A percentile compares a stretch with the other conserved stretches of the same genome.
Conservation (phyloP, 2,888 invertebrate genomes). For the Caenorhabditis imperialis region DNA sequence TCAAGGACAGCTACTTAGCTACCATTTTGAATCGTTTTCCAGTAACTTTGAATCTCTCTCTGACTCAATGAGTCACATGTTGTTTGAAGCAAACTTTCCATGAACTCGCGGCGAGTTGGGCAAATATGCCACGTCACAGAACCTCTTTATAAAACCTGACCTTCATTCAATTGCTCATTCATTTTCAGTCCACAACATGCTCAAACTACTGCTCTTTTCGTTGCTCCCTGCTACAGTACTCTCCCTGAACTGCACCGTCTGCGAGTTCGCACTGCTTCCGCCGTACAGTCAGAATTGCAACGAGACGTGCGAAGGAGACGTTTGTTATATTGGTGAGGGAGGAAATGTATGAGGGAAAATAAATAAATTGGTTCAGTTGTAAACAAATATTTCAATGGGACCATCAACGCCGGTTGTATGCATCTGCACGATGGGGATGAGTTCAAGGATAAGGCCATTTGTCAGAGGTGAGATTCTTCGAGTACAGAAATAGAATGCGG, state of each 20-base stretch:
- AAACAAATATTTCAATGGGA: conserved; percentile 64
- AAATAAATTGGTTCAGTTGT: conserved; percentile 56
- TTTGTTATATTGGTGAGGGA: conserved; percentile 58
- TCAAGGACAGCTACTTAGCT: neutral
- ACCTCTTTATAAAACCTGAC: conserved; percentile 16
- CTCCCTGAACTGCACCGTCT: conserved; percentile 54
- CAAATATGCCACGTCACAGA: conserved; percentile 25
- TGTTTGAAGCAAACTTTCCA: conserved; percentile 12
- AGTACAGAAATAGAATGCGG: too few relatives aligned
- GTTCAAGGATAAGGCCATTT: conserved; percentile 48
- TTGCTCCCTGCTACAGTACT: conserved; percentile 27
- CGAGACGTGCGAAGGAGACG: conserved; percentile 61
- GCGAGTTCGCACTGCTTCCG: conserved; percentile 47
- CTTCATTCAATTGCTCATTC: neutral
- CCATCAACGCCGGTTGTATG: conserved; percentile 66
- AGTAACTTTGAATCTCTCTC: neutral
- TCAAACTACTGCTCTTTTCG: conserved; percentile 1
- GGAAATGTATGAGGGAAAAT: neutral
- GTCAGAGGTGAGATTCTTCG: conserved; percentile 41
- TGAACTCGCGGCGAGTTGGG: conserved; percentile 26
- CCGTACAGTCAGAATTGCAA: conserved; percentile 49
- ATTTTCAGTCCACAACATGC: conserved; percentile 1
- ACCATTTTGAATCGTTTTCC: neutral
- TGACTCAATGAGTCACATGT: conserved; percentile 9
- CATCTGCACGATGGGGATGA: conserved; percentile 43